Evolutionary conservation across 2,888 invertebrate genomes (phyloP).

Genomic region (Himalopsyche tibetana): DNA sequence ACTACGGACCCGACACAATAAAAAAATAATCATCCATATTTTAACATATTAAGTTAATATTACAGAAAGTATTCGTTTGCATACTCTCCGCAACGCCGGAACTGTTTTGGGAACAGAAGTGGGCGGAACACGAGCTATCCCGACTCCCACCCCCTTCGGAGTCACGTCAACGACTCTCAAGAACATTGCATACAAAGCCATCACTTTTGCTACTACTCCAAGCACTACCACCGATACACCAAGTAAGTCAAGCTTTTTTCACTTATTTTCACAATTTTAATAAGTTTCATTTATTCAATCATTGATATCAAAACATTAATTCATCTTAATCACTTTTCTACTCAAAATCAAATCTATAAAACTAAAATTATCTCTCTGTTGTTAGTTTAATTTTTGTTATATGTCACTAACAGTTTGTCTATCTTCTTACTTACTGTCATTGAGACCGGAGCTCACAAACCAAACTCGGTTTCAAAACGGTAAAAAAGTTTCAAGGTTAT

Average conservation of each 20-base stretch:
- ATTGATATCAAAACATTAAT: constrained; percentile 8
- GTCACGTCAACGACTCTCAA: constrained; percentile 70
- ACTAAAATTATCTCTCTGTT: too few species aligned
- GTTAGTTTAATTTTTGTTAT: too few species aligned
- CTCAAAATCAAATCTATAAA: too few species aligned
- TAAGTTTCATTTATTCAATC: neutral
- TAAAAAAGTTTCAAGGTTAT: too few species aligned
- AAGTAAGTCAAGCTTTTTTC: constrained; percentile 71
- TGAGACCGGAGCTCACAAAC: too few species aligned
- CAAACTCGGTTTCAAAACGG: too few species aligned
- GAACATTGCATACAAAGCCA: constrained; percentile 70
- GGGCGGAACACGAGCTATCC: constrained; percentile 77
- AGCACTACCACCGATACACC: constrained; percentile 74
- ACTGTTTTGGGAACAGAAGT: constrained; percentile 81
- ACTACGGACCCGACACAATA: too few species aligned
- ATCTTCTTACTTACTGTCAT: too few species aligned
- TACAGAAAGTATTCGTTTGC: constrained; percentile 82
- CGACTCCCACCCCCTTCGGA: constrained; percentile 76
- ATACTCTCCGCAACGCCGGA: constrained; percentile 86
- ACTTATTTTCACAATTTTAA: neutral
- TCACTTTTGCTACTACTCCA: constrained; percentile 71
- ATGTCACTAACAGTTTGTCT: too few species aligned
- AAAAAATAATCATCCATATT: too few species aligned
- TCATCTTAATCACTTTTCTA: neutral
- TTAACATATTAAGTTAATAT: neutral